Conservation (phyloP, 2,888 invertebrate genomes). For the Sesia bembeciformis region DNA sequence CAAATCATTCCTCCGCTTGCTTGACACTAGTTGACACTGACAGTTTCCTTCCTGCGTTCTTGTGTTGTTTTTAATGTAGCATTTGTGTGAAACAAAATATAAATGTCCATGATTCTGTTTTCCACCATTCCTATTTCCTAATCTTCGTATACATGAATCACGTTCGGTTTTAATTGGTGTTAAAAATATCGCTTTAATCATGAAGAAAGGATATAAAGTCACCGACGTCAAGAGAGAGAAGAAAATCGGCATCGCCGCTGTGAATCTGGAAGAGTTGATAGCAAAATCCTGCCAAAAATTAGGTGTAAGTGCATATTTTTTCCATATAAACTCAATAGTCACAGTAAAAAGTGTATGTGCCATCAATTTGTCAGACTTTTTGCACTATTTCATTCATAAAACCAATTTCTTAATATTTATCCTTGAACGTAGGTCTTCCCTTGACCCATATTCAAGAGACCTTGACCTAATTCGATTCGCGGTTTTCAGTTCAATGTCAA, state of each 20-base stretch:
- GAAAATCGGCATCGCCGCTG: conserved; percentile 82
- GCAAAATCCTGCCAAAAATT: conserved; percentile 80
- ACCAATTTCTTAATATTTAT: conserved; percentile 16
- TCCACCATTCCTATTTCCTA: no score
- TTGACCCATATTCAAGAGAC: conserved; percentile 31
- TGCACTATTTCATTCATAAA: conserved; percentile 20
- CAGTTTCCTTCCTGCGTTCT: no score
- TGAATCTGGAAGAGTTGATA: conserved; percentile 77
- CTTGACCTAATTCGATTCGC: conserved; percentile 38
- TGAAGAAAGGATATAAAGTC: conserved; percentile 82
- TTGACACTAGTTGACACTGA: no score
- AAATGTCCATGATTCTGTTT: no score
- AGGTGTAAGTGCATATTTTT: conserved; percentile 54
- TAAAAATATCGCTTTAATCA: conserved; percentile 16
- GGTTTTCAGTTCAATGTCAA: conserved; percentile 64
- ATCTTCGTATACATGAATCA: no score
- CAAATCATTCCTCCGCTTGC: no score
- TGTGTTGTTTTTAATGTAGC: no score
- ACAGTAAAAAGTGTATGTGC: background rate
- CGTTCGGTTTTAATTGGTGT: no score
- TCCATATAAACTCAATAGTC: background rate
- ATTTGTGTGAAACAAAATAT: no score
- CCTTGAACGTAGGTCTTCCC: conserved; percentile 19
- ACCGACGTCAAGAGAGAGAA: conserved; percentile 79
- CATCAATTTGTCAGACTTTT: conserved; percentile 3